Percentiles rank a stretch among this genome's conserved stretches.
Evolutionary conservation across 2,888 invertebrate species (phyloP).

Genomic region (Muschampia plurimacula): DNA sequence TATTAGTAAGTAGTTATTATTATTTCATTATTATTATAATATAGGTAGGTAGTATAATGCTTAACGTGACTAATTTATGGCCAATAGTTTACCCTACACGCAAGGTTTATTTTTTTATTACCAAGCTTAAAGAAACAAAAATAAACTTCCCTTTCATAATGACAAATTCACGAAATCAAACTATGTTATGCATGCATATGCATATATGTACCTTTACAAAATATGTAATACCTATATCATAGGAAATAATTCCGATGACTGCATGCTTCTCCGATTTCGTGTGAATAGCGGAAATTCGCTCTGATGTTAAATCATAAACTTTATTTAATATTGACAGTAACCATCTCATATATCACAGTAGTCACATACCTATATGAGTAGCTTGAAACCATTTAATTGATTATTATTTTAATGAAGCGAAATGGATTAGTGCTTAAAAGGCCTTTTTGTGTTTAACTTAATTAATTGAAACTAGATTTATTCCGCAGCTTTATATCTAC

Average conservation of each 20-base stretch:
- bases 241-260: conserved; percentile 16
- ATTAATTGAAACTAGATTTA: background rate
- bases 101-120: too few relatives aligned
- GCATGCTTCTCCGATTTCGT: conserved; percentile 14
- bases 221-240: conserved; percentile 13
- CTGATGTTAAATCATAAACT: background rate
- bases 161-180: background rate
- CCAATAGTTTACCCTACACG: too few relatives aligned
- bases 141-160: background rate
- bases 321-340: conserved; percentile 11
- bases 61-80: too few relatives aligned
- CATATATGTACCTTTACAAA: background rate
- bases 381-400: conserved; percentile 1
- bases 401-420: conserved; percentile 1
- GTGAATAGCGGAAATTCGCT: conserved; percentile 11
- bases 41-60: too few relatives aligned
- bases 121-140: background rate
- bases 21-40: too few relatives aligned
- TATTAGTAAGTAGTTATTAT: too few relatives aligned
- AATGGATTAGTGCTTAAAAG: background rate
- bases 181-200: background rate
- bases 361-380: background rate
- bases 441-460: background rate
- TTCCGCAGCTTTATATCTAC: conserved; percentile 91
- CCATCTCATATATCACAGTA: background rate